Evolutionary conservation across 2,113 vertebrate genomes (phyloP).

Genomic region (Myodes glareolus): DNA sequence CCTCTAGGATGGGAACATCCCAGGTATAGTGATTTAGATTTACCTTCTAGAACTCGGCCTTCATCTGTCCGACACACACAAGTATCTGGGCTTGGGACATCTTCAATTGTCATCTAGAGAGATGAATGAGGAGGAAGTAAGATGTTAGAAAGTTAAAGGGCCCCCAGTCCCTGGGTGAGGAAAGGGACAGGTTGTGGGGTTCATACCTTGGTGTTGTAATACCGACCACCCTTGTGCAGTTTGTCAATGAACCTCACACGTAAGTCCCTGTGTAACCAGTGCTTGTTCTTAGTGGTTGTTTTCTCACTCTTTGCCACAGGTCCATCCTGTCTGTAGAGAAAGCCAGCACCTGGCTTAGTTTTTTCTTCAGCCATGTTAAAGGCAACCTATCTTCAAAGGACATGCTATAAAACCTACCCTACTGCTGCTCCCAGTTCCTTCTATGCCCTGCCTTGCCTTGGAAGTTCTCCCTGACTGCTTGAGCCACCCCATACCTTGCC

Average conservation of each 20-base stretch:
- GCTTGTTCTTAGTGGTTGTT: conserved; percentile 66
- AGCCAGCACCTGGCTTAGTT: background rate
- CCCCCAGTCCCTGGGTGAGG: background rate
- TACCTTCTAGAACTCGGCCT: conserved; percentile 91
- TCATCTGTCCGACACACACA: conserved; percentile 94
- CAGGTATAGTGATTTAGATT: conserved; percentile 44
- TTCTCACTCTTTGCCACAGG: conserved; percentile 70
- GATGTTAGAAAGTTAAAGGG: background rate
- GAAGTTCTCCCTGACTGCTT: conserved; percentile 18
- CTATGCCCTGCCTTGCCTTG: background rate
- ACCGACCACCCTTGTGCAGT: conserved; percentile 90
- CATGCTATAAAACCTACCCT: conserved; percentile 1
- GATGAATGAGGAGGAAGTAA: background rate
- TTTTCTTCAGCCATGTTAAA: background rate
- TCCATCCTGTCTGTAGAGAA: conserved; percentile 43
- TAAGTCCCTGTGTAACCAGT: conserved; percentile 92
- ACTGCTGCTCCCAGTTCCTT: background rate
- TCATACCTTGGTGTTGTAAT: conserved; percentile 94
- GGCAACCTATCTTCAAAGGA: background rate
- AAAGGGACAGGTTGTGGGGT: background rate
- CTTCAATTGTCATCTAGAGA: conserved; percentile 92
- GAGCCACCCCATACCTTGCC: background rate
- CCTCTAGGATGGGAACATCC: background rate
- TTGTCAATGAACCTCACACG: conserved; percentile 93
- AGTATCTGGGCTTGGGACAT: conserved; percentile 88